phyloP scores from a whole-genome alignment of 1,140 invertebrate species.

The Dolichoris vasculosae region DNA sequence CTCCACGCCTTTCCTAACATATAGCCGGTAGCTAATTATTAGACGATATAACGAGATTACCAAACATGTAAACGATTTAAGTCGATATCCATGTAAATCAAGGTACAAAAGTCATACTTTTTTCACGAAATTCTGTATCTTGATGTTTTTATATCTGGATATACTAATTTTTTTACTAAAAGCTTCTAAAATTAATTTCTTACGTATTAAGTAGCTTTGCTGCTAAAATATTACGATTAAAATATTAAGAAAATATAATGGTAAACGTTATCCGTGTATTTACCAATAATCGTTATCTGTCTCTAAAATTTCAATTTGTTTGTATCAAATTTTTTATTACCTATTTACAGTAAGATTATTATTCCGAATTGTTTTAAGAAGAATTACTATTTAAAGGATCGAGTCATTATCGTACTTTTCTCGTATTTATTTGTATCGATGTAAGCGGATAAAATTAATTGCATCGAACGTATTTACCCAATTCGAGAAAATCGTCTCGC shows the following conservation, averaged over 20 bases:
- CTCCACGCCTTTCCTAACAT: not conserved
- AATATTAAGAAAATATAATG: not conserved
- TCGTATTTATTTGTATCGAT: not conserved
- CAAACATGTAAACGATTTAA: not conserved
- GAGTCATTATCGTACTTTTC: too few species aligned
- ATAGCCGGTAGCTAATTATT: not conserved
- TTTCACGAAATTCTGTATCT: not conserved
- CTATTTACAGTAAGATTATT: not conserved
- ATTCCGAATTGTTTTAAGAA: not conserved
- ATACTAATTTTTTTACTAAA: not conserved
- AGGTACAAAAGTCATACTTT: not conserved
- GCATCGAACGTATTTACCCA: not conserved
- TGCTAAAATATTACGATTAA: not conserved
- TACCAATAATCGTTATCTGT: not conserved
- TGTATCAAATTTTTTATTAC: not conserved
- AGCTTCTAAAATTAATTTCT: not conserved
- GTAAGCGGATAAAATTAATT: not conserved
- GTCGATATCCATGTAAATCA: not conserved
- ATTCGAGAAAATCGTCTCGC: not conserved
- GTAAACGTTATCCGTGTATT: not conserved
- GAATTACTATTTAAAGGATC: not conserved
- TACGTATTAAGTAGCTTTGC: not conserved
- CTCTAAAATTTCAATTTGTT: not conserved
- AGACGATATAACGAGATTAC: not conserved
- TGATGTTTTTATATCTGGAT: not conserved